Percentiles rank a stretch among this genome's conserved stretches.
Evolutionary conservation across 2,888 invertebrate species (phyloP).

Genomic region (Lycaena phlaeas): DNA sequence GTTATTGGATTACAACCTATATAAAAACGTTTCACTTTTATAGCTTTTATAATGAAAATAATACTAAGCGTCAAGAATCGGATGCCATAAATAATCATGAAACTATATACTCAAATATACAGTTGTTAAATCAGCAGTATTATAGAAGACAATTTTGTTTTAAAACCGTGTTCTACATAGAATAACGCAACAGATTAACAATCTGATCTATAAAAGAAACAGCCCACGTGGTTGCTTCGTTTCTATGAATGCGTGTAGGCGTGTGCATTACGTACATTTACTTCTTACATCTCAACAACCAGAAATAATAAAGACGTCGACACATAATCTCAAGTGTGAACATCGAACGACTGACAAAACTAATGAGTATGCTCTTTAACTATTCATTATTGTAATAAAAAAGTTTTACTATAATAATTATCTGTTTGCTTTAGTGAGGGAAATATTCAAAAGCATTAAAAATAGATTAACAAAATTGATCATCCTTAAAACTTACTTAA

Average conservation of each 20-base stretch:
- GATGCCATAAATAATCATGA: no score
- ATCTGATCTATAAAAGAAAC: conserved; percentile 56
- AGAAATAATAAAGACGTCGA: conserved; percentile 40
- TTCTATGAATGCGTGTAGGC: conserved; percentile 35
- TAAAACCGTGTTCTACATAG: conserved; percentile 3
- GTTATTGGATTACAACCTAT: background rate
- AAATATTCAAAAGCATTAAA: no score
- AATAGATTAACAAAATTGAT: no score
- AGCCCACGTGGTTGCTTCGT: conserved; percentile 41
- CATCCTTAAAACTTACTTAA: no score
- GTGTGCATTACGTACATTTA: conserved; percentile 51
- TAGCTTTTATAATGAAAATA: background rate
- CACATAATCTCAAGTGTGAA: conserved; percentile 3
- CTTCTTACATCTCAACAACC: conserved; percentile 44
- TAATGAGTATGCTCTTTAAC: background rate
- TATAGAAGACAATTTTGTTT: background rate
- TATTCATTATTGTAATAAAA: no score
- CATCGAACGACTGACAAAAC: background rate
- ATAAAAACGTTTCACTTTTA: background rate
- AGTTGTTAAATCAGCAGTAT: background rate
- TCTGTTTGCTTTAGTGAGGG: no score
- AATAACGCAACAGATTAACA: conserved; percentile 47
- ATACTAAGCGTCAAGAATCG: background rate
- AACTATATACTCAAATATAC: background rate
- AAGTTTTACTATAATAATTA: no score